Percentiles rank a stretch among this genome's conserved stretches.
phyloP scores from a whole-genome alignment of 2,888 invertebrate genomes.

The Acrocyrtus sp. region DNA sequence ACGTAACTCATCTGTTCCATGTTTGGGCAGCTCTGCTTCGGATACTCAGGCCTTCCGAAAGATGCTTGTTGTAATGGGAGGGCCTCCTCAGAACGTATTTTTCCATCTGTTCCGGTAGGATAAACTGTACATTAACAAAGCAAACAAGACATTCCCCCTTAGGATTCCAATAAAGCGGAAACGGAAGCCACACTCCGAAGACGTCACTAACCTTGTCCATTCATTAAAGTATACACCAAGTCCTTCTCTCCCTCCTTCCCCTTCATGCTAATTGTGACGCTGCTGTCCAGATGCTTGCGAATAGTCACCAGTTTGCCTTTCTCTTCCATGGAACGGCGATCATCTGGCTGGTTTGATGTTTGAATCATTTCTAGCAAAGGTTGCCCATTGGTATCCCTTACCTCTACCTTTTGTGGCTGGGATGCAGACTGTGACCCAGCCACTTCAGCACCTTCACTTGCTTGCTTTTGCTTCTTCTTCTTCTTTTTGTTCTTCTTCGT shows the following conservation, averaged over 20 bases:
- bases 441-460: too few relatives aligned
- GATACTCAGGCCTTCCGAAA: constrained; percentile 19
- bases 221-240: constrained; percentile 75
- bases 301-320: constrained; percentile 75
- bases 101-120: constrained; percentile 28
- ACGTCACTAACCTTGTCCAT: constrained; percentile 67
- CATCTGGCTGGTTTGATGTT: too few relatives aligned
- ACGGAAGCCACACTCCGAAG: neutral
- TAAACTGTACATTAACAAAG: constrained; percentile 22
- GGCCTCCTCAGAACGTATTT: constrained; percentile 21
- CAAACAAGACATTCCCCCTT: neutral
- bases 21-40: neutral
- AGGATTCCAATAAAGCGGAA: neutral
- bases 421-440: constrained; percentile 1
- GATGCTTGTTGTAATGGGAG: constrained; percentile 33
- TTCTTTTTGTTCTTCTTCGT: constrained; percentile 48
- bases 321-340: too few relatives aligned
- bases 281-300: constrained; percentile 70
- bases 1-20: too few relatives aligned
- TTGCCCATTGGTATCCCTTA: too few relatives aligned
- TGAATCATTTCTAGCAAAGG: too few relatives aligned
- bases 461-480: constrained; percentile 42
- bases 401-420: constrained; percentile 13
- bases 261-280: constrained; percentile 80
- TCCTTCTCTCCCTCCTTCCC: constrained; percentile 80